phyloP scores from a whole-genome alignment of 2,113 vertebrate genomes.

The Chionodraco myersi region DNA sequence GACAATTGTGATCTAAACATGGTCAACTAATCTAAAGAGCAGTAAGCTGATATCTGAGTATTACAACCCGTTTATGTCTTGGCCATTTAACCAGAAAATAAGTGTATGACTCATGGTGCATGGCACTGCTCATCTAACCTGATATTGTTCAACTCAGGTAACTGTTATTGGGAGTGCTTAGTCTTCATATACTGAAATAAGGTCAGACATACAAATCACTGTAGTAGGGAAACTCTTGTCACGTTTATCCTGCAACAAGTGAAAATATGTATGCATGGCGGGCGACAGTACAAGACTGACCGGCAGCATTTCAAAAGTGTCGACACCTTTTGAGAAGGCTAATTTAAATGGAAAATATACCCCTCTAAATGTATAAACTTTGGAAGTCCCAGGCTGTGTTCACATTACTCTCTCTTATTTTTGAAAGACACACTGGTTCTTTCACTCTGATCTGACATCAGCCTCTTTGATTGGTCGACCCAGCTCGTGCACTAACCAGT shows the following conservation, averaged over 20 bases:
- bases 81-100: constrained; percentile 6
- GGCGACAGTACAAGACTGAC: background rate
- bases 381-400: constrained; percentile 31
- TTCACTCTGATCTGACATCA: constrained; percentile 59
- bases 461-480: constrained; percentile 64
- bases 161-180: constrained; percentile 42
- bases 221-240: background rate
- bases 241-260: constrained; percentile 29
- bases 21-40: background rate
- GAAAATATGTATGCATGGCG: background rate
- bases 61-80: background rate
- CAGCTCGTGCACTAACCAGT: constrained; percentile 74
- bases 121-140: constrained; percentile 63
- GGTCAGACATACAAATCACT: constrained; percentile 1
- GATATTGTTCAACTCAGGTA: constrained; percentile 48
- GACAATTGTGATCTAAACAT: background rate
- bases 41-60: background rate
- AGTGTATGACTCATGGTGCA: background rate
- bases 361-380: constrained; percentile 20
- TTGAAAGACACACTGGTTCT: constrained; percentile 35
- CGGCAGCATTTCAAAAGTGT: constrained; percentile 11
- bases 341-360: constrained; percentile 22
- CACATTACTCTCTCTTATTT: constrained; percentile 42
- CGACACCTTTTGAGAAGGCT: constrained; percentile 5
- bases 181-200: constrained; percentile 47